These are phyloP conservation scores for Amblyopsis rosae DNA, from an alignment of 2,113 vertebrate genomes.

Conservation along the genomic window DNA sequence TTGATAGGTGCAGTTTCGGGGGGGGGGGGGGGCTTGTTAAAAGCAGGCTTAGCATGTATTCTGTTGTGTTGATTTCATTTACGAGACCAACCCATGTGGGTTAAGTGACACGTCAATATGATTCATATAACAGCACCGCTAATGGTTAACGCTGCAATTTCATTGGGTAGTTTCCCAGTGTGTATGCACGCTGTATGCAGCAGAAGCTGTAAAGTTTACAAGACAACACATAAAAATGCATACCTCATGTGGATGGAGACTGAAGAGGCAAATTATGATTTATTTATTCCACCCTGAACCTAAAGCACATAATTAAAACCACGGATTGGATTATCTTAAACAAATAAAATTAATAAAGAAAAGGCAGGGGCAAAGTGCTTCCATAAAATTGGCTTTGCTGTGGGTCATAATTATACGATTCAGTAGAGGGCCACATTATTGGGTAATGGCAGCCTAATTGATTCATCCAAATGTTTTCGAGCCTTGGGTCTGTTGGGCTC, in stretches of 20 bases:
- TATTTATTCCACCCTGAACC: conserved; percentile 66
- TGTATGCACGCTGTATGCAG: neutral
- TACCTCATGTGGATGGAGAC: conserved; percentile 13
- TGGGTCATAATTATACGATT: conserved; percentile 79
- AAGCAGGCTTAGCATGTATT: conserved; percentile 30
- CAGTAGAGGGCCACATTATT: conserved; percentile 74
- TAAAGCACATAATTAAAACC: conserved; percentile 75
- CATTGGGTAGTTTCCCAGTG: neutral
- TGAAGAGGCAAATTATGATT: conserved; percentile 57
- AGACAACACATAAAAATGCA: neutral
- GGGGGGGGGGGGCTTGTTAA: neutral
- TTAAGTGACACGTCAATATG: conserved; percentile 6
- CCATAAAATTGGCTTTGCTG: conserved; percentile 71
- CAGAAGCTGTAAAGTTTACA: neutral
- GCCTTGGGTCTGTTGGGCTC: conserved; percentile 61
- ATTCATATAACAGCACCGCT: conserved; percentile 9
- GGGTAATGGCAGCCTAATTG: conserved; percentile 78
- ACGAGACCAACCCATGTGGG: neutral
- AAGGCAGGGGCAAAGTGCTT: conserved; percentile 56
- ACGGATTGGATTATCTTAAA: conserved; percentile 72
- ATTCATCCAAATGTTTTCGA: conserved; percentile 76
- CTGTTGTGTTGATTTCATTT: conserved; percentile 26
- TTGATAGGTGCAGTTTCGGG: conserved; percentile 28
- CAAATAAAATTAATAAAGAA: conserved; percentile 73
- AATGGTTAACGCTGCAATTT: neutral